Evolutionary conservation across 1,140 invertebrate genomes (phyloP), one percentile per base, ranked within the genome.

Genomic region (Oncopodura yosiiana): DNA sequence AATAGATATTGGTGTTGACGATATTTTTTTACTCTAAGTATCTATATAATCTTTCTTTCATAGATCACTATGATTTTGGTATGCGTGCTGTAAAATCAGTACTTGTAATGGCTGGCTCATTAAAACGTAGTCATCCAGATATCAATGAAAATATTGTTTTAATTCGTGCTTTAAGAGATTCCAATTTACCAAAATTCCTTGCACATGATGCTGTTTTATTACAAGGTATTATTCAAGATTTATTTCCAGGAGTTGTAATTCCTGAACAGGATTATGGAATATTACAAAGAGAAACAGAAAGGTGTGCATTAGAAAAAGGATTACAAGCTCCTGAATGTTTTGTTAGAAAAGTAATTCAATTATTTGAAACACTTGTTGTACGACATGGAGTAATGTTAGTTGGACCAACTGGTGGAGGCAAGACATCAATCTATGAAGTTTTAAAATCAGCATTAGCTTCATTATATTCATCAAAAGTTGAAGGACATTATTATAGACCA

Each of bases 301-400:
- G 75, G 56, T 65, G 73, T n/a, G 69, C 81, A 56, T 56, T 72
- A 21, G 68, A 80, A 37, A 69, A 69, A 27, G 74, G 71, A 37
- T 64, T 84, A 4, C 82, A 85, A 69, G 67, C 80, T 1, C 79
- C 80, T 59, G 59, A 70, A 1, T 79, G 78, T 48, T 66, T 80
- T 18, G 76, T 89, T 19, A 71, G 77, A 26, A 94, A 94, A 75
- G 81, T 83, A 23, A 81, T 87, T 37, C 85, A 89, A 69, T 71
- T 93, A 9, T 86, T 91, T 66, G 89, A 94, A 69, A 94, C 88
- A 38, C 87, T 94, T 84, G 81, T 84, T 64, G 88, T 94, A 1
- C 76, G 90, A 29, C 90, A 92, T 77, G 90, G 90, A 19, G 88
- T 94, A 18, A 94, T 94, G 87, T 74, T 93, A 24, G 88, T 94